Evolutionary conservation across 2,888 invertebrate species (phyloP), one percentile per base, ranked within the genome.

Genomic region (Conus canariensis): DNA sequence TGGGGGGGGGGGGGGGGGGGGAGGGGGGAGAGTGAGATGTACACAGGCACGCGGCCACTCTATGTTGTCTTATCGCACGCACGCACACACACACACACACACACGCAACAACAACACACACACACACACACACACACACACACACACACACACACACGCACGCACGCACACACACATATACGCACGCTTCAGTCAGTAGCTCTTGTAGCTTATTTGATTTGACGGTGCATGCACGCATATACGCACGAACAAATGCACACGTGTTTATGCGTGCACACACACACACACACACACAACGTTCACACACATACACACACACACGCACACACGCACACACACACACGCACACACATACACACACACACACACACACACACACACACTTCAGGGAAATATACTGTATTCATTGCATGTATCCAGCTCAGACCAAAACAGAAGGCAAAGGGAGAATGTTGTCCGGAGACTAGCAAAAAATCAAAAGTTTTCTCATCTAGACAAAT

Each of bases 91-190:
- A n/a, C 74, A 25, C 8, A 25, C n/a, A 9, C 74, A 2, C 74
- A 9, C 74, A 25, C 74, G 8, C 74, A 25, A 2, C 30, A 30
- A 0, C 25, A 8, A 77, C 30, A 30, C 77, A 77, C 30, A 77
- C 25, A 77, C 80, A 80, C 80, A 80, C 80, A 80, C 80, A 80
- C 80, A 80, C 80, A 30, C 80, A 80, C 30, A 30, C 80, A 80
- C 30, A 80, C 80, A 30, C 80, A 80, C 80, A 80, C 80, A 45
- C 30, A 45, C 30, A 45, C 80, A 80, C 30, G 25, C 30, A 30
- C 12, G 25, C 30, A 80, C 12, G 25, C 12, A 30, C 16, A 80
- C 30, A 74, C 74, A 74, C 70, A 74, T 22, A 6, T 22, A 3
- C 30, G 30, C 30, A 30, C 30, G 30, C 30, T 74, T 22, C n/a